Evolutionary conservation across 2,797 vertebrate species (phyloP).

Genomic region (Intellagama lesueurii): DNA sequence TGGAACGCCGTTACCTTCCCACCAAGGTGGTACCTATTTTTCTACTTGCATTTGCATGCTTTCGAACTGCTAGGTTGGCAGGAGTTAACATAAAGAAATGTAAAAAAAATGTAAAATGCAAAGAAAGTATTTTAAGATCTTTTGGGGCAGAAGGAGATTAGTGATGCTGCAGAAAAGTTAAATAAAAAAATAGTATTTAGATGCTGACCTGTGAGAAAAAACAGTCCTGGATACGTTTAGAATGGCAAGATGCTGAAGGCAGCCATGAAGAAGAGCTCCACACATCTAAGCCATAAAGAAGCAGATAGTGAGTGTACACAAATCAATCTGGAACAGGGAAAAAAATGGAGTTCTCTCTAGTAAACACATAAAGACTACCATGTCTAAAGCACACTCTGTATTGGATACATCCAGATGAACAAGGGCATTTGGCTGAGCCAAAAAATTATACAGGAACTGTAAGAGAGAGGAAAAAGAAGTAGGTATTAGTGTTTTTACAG

Average conservation of each 20-base stretch:
- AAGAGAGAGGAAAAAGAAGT: slow-evolving; percentile 44
- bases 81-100: background rate
- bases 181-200: background rate
- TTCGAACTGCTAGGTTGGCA: too few species aligned
- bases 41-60: too few species aligned
- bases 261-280: slow-evolving; percentile 91
- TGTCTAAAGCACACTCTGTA: slow-evolving; percentile 94
- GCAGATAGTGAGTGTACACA: background rate
- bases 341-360: slow-evolving; percentile 3
- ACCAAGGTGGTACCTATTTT: too few species aligned
- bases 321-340: background rate
- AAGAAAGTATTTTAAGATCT: background rate
- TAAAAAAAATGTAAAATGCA: background rate
- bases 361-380: slow-evolving; percentile 79
- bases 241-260: slow-evolving; percentile 88
- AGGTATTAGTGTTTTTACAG: background rate
- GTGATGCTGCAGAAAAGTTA: slow-evolving; percentile 8
- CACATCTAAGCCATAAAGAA: slow-evolving; percentile 84
- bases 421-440: slow-evolving; percentile 92
- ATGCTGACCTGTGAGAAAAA: slow-evolving; percentile 90
- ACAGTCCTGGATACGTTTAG: slow-evolving; percentile 92
- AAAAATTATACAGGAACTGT: slow-evolving; percentile 92
- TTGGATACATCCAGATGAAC: slow-evolving; percentile 93
- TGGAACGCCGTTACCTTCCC: too few species aligned
- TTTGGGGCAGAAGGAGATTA: background rate